Evolutionary conservation across 2,797 vertebrate species (phyloP).

Genomic region (Poeciliopsis turneri): DNA sequence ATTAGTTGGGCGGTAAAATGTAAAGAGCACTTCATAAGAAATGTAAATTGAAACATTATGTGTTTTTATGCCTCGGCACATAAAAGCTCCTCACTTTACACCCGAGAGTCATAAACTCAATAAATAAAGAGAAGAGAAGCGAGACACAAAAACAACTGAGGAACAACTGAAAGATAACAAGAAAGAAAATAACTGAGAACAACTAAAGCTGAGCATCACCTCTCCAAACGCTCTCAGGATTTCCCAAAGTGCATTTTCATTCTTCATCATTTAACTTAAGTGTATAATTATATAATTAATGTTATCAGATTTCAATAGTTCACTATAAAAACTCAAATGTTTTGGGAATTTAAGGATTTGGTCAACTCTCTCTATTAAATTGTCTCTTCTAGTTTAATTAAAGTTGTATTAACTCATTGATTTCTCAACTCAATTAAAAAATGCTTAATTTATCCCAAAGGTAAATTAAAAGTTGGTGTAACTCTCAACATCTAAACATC

Average conservation of each 20-base stretch:
- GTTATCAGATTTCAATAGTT: neutral
- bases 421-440: neutral
- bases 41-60: neutral
- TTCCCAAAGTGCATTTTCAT: neutral
- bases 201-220: too few species aligned
- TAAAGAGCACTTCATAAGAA: neutral
- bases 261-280: neutral
- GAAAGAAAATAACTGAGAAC: neutral
- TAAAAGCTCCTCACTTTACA: neutral
- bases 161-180: neutral
- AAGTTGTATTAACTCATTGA: too few species aligned
- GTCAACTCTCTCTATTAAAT: neutral
- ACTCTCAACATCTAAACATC: neutral
- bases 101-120: neutral
- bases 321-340: neutral
- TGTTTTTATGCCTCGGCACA: too few species aligned
- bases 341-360: neutral
- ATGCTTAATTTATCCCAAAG: neutral
- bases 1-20: neutral
- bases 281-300: neutral
- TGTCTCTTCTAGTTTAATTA: neutral
- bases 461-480: neutral
- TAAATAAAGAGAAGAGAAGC: neutral
- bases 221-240: neutral
- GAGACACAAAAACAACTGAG: neutral